Conservation (phyloP, 2,797 vertebrate species). For the Notamacropus eugenii region DNA sequence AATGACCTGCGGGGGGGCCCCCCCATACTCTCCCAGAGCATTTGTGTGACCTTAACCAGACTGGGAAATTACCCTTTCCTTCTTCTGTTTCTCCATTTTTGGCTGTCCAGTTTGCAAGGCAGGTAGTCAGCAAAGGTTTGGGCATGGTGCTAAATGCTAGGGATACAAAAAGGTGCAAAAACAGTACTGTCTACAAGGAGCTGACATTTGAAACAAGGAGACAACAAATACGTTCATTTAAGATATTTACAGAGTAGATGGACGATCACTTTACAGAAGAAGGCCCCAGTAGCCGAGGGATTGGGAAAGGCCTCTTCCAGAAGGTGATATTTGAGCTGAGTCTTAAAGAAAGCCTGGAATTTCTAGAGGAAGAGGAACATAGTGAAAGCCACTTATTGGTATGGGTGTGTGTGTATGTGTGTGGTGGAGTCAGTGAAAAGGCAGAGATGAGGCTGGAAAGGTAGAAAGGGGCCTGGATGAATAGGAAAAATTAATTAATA, state of each 20-base stretch:
- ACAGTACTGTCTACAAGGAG: neutral
- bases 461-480: neutral
- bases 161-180: neutral
- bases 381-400: neutral
- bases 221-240: neutral
- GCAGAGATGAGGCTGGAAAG: neutral
- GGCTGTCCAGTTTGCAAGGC: neutral
- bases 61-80: neutral
- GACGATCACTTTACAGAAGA: neutral
- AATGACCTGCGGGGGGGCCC: neutral
- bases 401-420: neutral
- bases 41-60: neutral
- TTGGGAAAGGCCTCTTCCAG: neutral
- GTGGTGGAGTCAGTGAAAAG: neutral
- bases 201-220: neutral
- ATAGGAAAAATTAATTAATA: neutral
- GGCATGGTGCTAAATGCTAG: neutral
- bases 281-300: rapidly evolving
- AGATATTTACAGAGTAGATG: neutral
- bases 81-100: neutral
- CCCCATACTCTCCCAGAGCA: neutral
- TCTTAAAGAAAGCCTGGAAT: neutral
- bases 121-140: neutral
- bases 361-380: neutral
- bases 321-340: neutral